phyloP scores from a whole-genome alignment of 1,140 invertebrate species.

The Dufourea novaeangliae region DNA sequence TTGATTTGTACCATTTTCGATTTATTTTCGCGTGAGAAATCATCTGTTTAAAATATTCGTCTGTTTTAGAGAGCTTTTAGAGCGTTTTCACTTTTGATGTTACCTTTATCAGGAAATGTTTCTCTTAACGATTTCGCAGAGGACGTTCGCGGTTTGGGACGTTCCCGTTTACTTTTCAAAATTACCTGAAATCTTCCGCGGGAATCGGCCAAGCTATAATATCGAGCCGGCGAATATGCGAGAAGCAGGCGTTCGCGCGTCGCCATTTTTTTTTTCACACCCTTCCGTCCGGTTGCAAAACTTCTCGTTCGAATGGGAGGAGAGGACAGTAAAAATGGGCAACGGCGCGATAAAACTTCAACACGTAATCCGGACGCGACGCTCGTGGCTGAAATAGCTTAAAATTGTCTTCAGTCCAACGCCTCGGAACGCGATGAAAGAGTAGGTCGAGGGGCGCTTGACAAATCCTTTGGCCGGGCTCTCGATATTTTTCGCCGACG shows the following conservation, averaged over 20 bases:
- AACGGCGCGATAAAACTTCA: slow-evolving; percentile 22
- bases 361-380: slow-evolving; percentile 20
- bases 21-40: no score
- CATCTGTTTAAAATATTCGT: no score
- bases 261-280: slow-evolving; percentile 13
- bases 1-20: no score
- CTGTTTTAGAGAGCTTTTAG: no score
- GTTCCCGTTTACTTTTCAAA: slow-evolving; percentile 4
- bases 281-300: background rate
- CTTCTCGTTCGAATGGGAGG: background rate
- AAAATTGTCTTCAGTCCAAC: slow-evolving; percentile 40
- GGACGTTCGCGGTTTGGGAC: no score
- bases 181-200: slow-evolving; percentile 6
- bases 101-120: background rate
- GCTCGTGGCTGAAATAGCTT: slow-evolving; percentile 18
- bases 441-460: slow-evolving; percentile 63
- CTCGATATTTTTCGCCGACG: slow-evolving; percentile 54
- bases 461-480: slow-evolving; percentile 53
- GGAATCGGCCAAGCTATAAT: background rate
- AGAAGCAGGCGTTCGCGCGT: background rate
- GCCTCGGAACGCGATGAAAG: slow-evolving; percentile 14
- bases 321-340: slow-evolving; percentile 12
- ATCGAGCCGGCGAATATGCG: background rate
- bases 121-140: no score
- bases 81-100: no score